Conservation (phyloP, 2,113 vertebrate species). For the Anser cygnoides region DNA sequence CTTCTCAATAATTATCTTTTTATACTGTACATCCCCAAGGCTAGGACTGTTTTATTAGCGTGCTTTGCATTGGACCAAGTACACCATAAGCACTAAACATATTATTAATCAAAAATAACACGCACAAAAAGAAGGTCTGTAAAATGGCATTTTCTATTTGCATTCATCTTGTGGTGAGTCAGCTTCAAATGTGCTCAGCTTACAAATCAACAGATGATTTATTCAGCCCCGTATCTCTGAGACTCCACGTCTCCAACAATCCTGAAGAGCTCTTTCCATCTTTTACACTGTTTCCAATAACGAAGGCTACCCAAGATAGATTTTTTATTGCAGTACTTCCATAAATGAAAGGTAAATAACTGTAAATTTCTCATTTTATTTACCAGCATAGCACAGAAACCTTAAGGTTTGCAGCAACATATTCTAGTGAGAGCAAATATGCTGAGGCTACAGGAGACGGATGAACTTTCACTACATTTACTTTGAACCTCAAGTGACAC, state of each 20-base stretch:
- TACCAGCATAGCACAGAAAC: not conserved
- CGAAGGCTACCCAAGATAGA: not conserved
- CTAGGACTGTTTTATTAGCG: conserved; percentile 17
- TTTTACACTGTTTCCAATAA: not conserved
- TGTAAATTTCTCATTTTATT: not conserved
- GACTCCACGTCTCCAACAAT: not conserved
- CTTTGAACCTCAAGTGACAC: conserved; percentile 13
- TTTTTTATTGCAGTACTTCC: not conserved
- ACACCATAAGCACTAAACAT: not conserved
- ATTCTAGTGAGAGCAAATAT: not conserved
- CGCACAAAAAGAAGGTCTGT: conserved; percentile 33
- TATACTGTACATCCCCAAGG: not conserved
- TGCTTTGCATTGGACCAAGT: conserved; percentile 9
- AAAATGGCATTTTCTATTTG: conserved; percentile 51
- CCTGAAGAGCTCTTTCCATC: not conserved
- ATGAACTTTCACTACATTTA: not conserved
- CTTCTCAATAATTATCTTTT: conserved; percentile 33
- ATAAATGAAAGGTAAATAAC: not conserved
- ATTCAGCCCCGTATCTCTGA: conserved; percentile 1
- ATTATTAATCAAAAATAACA: conserved; percentile 59
- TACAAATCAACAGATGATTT: conserved; percentile 55
- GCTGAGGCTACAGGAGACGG: not conserved
- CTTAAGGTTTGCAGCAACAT: not conserved
- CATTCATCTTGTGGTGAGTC: conserved; percentile 49
- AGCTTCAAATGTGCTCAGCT: conserved; percentile 40